Evolutionary conservation across 2,888 invertebrate species (phyloP).

Genomic region (Allacma fusca): DNA sequence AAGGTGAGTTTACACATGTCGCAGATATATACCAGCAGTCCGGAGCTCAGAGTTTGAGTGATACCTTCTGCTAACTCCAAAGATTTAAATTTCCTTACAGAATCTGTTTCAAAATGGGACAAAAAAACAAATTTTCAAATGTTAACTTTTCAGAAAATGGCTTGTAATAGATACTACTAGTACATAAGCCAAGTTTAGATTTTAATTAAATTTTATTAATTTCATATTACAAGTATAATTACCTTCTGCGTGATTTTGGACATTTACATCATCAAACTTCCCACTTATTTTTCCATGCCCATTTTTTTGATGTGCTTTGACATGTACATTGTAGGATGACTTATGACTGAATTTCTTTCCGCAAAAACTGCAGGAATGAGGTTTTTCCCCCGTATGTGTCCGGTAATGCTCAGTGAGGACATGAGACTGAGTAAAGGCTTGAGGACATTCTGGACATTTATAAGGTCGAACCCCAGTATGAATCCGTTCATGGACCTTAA

Average conservation of each 20-base stretch:
- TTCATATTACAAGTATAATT: too few species aligned
- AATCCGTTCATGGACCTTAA: neutral
- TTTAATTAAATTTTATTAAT: too few species aligned
- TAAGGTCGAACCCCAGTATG: conserved; percentile 1
- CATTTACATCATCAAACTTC: neutral
- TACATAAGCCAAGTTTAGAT: too few species aligned
- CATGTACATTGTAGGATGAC: neutral
- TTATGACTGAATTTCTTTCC: conserved; percentile 9
- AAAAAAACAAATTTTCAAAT: too few species aligned
- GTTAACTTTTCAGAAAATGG: too few species aligned
- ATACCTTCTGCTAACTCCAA: neutral
- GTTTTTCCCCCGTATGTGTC: neutral
- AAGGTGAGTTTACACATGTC: neutral
- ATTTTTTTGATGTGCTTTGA: neutral
- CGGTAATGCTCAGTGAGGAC: neutral
- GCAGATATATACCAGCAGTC: neutral
- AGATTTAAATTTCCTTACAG: neutral
- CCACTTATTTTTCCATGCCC: neutral
- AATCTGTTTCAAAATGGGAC: neutral
- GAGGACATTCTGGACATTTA: neutral
- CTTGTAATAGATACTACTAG: too few species aligned
- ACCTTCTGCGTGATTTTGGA: too few species aligned
- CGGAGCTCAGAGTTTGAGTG: neutral
- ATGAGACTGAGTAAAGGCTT: conserved; percentile 2
- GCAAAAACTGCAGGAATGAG: neutral